Conservation (phyloP, 2,113 vertebrate species). For the Zingel zingel region DNA sequence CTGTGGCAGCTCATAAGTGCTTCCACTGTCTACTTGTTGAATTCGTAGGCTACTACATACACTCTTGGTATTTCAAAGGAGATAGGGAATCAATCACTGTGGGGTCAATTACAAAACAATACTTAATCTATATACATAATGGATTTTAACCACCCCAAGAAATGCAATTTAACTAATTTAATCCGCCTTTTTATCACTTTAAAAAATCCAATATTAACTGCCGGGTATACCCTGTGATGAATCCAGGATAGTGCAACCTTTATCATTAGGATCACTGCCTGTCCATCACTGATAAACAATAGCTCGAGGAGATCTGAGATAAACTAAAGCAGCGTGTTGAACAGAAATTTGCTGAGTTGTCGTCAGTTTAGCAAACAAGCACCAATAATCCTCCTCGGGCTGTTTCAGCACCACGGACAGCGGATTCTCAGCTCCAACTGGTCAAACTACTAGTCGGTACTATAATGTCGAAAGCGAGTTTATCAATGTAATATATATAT, state of each 20-base stretch:
- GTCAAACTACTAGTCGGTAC: constrained; percentile 20
- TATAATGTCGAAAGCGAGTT: not conserved
- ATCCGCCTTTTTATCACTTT: not conserved
- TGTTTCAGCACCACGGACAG: constrained; percentile 78
- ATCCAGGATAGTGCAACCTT: not conserved
- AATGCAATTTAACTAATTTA: not conserved
- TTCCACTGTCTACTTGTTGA: constrained; percentile 65
- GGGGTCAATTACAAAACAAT: not conserved
- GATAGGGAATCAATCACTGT: not conserved
- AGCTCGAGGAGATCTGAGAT: not conserved
- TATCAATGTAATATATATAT: not conserved
- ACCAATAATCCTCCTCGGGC: not conserved
- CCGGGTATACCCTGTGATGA: not conserved
- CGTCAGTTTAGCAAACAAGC: constrained; percentile 15
- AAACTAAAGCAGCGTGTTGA: constrained; percentile 16
- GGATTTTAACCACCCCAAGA: not conserved
- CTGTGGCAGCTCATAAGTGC: not conserved
- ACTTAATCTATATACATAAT: not conserved
- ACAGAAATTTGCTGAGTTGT: constrained; percentile 37
- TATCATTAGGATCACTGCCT: not conserved
- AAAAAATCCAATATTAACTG: not conserved
- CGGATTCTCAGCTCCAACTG: constrained; percentile 25
- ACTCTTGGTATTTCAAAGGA: not conserved
- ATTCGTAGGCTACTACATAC: constrained; percentile 19
- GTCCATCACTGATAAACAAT: not conserved